A percentile compares a stretch with the other conserved stretches of the same genome.
Conservation (phyloP, 2,113 vertebrate genomes). For the Taurulus bubalis region DNA sequence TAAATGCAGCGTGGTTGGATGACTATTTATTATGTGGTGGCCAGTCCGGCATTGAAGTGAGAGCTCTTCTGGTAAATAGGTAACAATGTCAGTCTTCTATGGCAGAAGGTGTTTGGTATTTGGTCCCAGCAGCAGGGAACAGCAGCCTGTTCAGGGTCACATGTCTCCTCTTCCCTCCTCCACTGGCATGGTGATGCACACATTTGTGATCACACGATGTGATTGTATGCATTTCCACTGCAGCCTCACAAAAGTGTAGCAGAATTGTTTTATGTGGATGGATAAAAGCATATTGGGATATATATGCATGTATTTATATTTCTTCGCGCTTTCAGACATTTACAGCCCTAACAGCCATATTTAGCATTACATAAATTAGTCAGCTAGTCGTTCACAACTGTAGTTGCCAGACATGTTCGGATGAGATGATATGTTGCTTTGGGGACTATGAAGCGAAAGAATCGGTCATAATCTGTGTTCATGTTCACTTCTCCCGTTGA, state of each 20-base stretch:
- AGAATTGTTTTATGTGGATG: too few species aligned
- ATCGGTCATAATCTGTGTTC: too few species aligned
- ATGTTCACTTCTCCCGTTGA: too few species aligned
- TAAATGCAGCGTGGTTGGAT: neutral
- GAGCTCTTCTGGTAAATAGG: constrained; percentile 4
- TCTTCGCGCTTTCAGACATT: too few species aligned
- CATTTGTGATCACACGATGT: neutral
- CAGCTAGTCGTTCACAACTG: too few species aligned
- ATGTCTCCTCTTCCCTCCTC: constrained; percentile 20
- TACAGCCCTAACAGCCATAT: too few species aligned
- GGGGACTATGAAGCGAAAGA: too few species aligned
- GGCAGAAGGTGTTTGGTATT: constrained; percentile 4
- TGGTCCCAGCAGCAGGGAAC: neutral
- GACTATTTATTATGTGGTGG: neutral
- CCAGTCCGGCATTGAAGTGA: constrained; percentile 7
- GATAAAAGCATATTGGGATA: too few species aligned
- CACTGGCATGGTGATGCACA: neutral
- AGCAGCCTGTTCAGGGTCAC: constrained; percentile 25
- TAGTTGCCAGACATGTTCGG: neutral
- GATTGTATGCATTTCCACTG: constrained; percentile 7
- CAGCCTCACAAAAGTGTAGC: neutral
- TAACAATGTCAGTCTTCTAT: neutral
- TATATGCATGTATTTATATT: too few species aligned
- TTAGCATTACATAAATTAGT: too few species aligned
- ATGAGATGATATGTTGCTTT: too few species aligned